Conservation (phyloP, 2,888 invertebrate genomes). For the Rhamnusium bicolor region DNA sequence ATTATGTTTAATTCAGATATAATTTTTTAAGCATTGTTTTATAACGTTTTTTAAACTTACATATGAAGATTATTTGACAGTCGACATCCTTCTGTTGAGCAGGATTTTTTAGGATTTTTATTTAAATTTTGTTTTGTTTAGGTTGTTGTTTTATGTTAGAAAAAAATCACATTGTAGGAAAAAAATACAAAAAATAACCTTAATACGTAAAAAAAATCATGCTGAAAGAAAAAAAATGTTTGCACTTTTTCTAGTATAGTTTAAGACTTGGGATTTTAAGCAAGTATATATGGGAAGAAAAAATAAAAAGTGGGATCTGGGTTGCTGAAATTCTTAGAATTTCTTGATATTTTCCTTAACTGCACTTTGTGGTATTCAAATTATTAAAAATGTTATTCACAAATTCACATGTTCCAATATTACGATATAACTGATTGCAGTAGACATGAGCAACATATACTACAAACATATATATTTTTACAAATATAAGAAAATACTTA, state of each 20-base stretch:
- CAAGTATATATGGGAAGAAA: neutral
- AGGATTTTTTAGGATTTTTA: constrained; percentile 39
- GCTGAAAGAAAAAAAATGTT: constrained; percentile 51
- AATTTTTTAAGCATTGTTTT: constrained; percentile 32
- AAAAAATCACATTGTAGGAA: constrained; percentile 46
- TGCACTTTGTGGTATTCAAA: neutral
- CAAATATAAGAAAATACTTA: no score
- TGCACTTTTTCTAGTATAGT: constrained; percentile 47
- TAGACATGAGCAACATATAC: neutral
- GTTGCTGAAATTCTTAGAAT: neutral
- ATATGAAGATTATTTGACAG: constrained; percentile 33
- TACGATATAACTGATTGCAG: neutral
- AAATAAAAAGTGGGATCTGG: neutral
- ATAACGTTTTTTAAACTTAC: constrained; percentile 51
- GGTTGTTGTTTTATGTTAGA: constrained; percentile 45
- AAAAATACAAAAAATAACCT: constrained; percentile 52
- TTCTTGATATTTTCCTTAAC: neutral
- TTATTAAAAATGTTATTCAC: neutral
- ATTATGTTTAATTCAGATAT: constrained; percentile 4
- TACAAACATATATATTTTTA: neutral
- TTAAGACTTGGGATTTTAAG: constrained; percentile 4
- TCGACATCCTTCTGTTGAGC: constrained; percentile 38
- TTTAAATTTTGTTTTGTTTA: constrained; percentile 51
- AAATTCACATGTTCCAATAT: constrained; percentile 13
- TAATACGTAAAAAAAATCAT: constrained; percentile 50